Conservation (phyloP, 2,113 vertebrate species). For the Ictalurus punctatus region DNA sequence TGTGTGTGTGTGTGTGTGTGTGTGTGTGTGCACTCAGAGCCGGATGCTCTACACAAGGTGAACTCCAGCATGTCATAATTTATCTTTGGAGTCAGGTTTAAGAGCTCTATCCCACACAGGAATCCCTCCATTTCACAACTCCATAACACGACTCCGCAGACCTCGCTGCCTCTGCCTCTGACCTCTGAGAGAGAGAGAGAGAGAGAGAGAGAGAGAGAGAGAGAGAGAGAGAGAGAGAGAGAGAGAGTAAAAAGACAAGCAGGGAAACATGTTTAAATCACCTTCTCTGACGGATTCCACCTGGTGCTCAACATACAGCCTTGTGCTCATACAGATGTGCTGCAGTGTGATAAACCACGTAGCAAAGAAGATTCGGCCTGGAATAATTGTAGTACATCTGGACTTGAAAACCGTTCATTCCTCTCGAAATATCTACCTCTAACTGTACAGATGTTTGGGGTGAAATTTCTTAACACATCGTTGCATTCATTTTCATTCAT, state of each 20-base stretch:
- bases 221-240: slow-evolving; percentile 67
- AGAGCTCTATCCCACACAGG: slow-evolving; percentile 55
- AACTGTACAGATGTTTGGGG: not conserved
- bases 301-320: slow-evolving; percentile 59
- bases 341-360: not conserved
- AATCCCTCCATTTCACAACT: slow-evolving; percentile 63
- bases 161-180: slow-evolving; percentile 62
- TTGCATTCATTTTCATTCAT: not conserved
- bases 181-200: slow-evolving; percentile 68
- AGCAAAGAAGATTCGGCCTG: not conserved
- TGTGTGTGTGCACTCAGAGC: not conserved
- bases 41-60: slow-evolving; percentile 34
- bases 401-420: not conserved
- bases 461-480: not conserved
- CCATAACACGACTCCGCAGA: slow-evolving; percentile 67
- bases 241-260: slow-evolving; percentile 5
- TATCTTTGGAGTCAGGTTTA: slow-evolving; percentile 44
- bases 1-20: slow-evolving; percentile 14
- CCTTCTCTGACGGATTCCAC: slow-evolving; percentile 68
- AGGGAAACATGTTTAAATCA: slow-evolving; percentile 65
- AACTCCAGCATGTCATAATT: slow-evolving; percentile 39
- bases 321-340: slow-evolving; percentile 21
- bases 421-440: not conserved
- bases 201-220: slow-evolving; percentile 68
- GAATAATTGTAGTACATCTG: not conserved